Conservation (phyloP, 2,888 invertebrate species). For the Oxycera nigricornis region DNA sequence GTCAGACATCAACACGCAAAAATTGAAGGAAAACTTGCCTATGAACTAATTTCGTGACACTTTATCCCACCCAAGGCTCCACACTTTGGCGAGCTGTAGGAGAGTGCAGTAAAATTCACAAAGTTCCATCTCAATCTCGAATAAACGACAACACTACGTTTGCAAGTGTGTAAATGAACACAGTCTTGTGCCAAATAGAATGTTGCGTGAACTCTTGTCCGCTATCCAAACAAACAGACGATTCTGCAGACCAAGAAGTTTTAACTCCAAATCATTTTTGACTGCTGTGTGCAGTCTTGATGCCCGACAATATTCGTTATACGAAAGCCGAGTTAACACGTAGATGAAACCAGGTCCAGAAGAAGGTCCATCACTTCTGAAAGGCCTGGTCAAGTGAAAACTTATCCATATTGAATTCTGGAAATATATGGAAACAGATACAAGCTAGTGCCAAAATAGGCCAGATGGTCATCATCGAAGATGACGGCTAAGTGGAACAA, state of each 20-base stretch:
- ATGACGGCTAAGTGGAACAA: not conserved
- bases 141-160: slow-evolving; percentile 6
- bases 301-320: not conserved
- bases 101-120: slow-evolving; percentile 36
- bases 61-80: slow-evolving; percentile 16
- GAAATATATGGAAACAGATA: slow-evolving; percentile 8
- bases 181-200: slow-evolving; percentile 17
- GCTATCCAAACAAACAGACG: not conserved
- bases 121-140: slow-evolving; percentile 19
- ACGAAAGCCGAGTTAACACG: not conserved
- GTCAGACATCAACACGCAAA: slow-evolving; percentile 22
- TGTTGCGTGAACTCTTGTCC: no score
- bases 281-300: not conserved
- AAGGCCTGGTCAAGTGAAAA: no score
- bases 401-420: not conserved
- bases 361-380: no score
- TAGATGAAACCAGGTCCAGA: not conserved
- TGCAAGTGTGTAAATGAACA: slow-evolving; percentile 15
- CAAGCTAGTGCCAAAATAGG: not conserved
- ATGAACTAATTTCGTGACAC: slow-evolving; percentile 3
- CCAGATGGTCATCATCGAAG: not conserved
- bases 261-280: not conserved
- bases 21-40: not conserved
- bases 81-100: slow-evolving; percentile 32
- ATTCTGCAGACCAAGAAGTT: slow-evolving; percentile 10